Evolutionary conservation across 2,113 vertebrate species (phyloP).

Genomic region (Thomomys bottae): DNA sequence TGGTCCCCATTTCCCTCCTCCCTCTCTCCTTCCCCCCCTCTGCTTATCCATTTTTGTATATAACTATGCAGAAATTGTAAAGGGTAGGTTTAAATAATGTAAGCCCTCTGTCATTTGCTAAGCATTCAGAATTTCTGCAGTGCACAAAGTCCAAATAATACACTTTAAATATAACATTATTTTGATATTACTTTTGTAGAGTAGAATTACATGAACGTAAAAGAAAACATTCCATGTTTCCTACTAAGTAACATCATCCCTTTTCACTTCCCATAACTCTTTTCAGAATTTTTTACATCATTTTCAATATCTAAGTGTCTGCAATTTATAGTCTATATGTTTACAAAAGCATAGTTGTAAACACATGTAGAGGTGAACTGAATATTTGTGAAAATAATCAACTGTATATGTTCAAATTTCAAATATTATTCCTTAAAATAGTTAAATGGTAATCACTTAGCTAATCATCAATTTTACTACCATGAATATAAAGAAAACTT

Average conservation of each 20-base stretch:
- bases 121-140: background rate
- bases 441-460: background rate
- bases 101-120: background rate
- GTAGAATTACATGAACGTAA: background rate
- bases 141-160: background rate
- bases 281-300: background rate
- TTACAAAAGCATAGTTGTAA: background rate
- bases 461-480: background rate
- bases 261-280: background rate
- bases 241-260: background rate
- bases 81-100: background rate
- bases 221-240: background rate
- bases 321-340: background rate
- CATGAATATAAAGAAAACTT: too few relatives aligned
- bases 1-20: too few relatives aligned
- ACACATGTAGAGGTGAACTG: background rate
- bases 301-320: background rate
- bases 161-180: background rate
- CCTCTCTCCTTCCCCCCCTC: too few relatives aligned
- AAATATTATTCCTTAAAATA: conserved; percentile 12
- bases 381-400: background rate
- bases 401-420: background rate
- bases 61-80: background rate
- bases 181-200: background rate
- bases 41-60: background rate